These are phyloP conservation scores for Akabosia matsudoensis DNA, from an alignment of 1,140 invertebrate species.

Conservation along the genomic window DNA sequence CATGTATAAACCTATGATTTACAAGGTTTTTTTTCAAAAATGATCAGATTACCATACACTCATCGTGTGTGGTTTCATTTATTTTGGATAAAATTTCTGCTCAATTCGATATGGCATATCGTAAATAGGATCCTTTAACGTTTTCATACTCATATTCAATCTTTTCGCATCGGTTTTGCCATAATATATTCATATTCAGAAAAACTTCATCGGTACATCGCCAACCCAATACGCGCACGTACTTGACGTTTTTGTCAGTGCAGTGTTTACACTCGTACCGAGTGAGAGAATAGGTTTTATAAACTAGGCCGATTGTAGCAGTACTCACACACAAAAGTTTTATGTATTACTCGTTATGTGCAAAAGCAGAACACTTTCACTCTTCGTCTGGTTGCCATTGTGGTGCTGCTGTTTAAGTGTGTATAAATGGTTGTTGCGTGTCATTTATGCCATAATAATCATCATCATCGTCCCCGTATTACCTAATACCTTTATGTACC, in stretches of 20 bases:
- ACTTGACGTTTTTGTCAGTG: not conserved
- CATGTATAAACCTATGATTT: too few relatives aligned
- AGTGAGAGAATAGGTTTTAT: not conserved
- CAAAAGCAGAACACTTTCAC: slow-evolving; percentile 15
- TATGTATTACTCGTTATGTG: too few relatives aligned
- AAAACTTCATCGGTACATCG: too few relatives aligned
- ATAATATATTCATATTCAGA: too few relatives aligned
- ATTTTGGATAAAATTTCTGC: too few relatives aligned
- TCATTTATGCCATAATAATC: not conserved
- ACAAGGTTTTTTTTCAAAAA: too few relatives aligned
- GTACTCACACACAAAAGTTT: not conserved
- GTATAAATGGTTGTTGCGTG: not conserved
- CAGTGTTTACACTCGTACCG: not conserved
- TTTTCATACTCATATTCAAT: too few relatives aligned
- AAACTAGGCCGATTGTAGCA: slow-evolving; percentile 16
- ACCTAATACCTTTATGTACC: not conserved
- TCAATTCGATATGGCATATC: too few relatives aligned
- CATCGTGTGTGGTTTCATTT: too few relatives aligned
- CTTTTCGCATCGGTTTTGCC: too few relatives aligned
- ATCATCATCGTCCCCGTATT: not conserved
- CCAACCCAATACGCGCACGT: not conserved
- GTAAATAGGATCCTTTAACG: too few relatives aligned
- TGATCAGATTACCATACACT: too few relatives aligned
- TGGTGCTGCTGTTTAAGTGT: not conserved
- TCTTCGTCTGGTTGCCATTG: not conserved